Evolutionary conservation across 2,888 invertebrate genomes (phyloP).

Genomic region (Pemphredon lugubris): DNA sequence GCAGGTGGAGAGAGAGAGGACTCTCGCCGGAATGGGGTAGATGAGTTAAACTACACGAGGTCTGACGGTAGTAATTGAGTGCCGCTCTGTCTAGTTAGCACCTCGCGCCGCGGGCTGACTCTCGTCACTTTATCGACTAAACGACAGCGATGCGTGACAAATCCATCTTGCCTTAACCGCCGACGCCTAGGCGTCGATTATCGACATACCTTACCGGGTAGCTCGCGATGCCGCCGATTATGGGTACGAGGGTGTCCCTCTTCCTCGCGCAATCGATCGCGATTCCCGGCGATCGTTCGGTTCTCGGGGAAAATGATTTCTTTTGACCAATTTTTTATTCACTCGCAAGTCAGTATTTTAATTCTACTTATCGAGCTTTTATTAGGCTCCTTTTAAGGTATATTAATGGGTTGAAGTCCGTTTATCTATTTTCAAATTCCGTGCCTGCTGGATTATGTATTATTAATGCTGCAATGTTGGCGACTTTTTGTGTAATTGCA

Average conservation of each 20-base stretch:
- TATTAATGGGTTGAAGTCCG: too few relatives aligned
- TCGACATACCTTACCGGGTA: slow-evolving; percentile 58
- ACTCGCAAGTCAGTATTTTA: too few relatives aligned
- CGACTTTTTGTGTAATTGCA: too few relatives aligned
- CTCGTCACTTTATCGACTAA: slow-evolving; percentile 80
- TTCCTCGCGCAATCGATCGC: too few relatives aligned
- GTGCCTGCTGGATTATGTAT: too few relatives aligned
- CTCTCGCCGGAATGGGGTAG: slow-evolving; percentile 63
- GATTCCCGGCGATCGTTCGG: too few relatives aligned
- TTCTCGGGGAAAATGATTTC: too few relatives aligned
- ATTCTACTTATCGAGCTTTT: too few relatives aligned
- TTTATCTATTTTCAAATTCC: too few relatives aligned
- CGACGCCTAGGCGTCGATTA: slow-evolving; percentile 63
- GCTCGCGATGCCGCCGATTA: slow-evolving; percentile 19
- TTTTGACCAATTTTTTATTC: too few relatives aligned
- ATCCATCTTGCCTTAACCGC: slow-evolving; percentile 77
- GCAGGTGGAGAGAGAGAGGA: slow-evolving; percentile 68
- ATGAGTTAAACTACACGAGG: slow-evolving; percentile 79
- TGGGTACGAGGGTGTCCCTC: slow-evolving; percentile 14
- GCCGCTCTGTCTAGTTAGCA: slow-evolving; percentile 80
- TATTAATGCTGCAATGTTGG: too few relatives aligned
- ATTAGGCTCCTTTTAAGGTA: too few relatives aligned
- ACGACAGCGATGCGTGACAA: slow-evolving; percentile 79
- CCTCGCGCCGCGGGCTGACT: slow-evolving; percentile 69
- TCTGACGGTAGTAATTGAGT: slow-evolving; percentile 81